These are phyloP conservation scores for Polietes domitor DNA, from an alignment of 2,888 invertebrate species.

Conservation along the genomic window DNA sequence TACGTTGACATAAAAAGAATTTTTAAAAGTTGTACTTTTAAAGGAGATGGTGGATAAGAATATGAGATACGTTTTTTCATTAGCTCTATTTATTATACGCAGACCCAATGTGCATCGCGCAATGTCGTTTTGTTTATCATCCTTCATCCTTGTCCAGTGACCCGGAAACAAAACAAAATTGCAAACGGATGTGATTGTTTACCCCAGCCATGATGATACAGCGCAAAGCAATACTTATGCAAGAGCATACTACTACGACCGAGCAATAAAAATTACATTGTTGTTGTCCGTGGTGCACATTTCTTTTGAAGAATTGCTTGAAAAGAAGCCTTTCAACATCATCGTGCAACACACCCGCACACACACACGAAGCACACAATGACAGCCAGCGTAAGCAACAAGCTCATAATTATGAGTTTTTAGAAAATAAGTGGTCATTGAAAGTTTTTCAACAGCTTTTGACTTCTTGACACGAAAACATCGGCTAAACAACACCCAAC, in stretches of 20 bases:
- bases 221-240: background rate
- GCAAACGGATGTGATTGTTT: background rate
- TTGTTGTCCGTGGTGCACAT: background rate
- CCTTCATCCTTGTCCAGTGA: slow-evolving; percentile 12
- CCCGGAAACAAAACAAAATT: background rate
- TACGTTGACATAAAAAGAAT: no score
- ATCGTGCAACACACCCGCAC: background rate
- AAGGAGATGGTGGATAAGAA: no score
- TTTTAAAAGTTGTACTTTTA: no score
- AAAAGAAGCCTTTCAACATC: background rate
- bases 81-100: no score
- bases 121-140: background rate
- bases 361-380: background rate
- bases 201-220: background rate
- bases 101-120: background rate
- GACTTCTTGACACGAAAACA: slow-evolving; percentile 62
- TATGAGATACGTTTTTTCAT: no score
- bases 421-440: slow-evolving; percentile 59
- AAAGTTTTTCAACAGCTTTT: slow-evolving; percentile 57
- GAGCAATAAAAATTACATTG: background rate
- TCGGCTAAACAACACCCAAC: slow-evolving; percentile 32
- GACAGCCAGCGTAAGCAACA: background rate
- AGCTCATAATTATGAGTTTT: slow-evolving; percentile 57
- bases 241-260: no score
- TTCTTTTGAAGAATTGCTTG: background rate